Conservation (phyloP, 2,888 invertebrate genomes). For the Orchesella flavescens region DNA sequence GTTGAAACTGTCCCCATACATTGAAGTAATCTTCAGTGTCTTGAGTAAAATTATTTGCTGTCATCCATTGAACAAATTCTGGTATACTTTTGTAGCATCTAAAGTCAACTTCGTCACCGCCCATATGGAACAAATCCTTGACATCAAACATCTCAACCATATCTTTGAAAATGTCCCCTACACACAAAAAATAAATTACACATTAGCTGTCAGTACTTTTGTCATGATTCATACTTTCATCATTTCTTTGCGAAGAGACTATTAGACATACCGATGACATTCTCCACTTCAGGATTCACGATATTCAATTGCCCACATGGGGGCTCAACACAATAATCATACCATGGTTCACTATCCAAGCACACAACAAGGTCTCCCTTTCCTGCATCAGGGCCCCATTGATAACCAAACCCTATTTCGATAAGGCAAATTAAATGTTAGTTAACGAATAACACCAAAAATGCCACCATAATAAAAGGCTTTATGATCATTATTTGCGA, state of each 20-base stretch:
- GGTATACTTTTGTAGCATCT: slow-evolving; percentile 85
- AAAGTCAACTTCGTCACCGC: slow-evolving; percentile 86
- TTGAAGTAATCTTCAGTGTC: slow-evolving; percentile 75
- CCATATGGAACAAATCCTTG: slow-evolving; percentile 89
- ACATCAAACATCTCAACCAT: slow-evolving; percentile 81
- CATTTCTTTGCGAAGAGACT: not conserved
- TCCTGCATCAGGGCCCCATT: slow-evolving; percentile 82
- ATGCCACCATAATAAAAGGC: no score
- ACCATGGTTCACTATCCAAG: slow-evolving; percentile 85
- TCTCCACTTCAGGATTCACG: slow-evolving; percentile 81
- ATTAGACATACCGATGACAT: slow-evolving; percentile 74
- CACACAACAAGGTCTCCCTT: slow-evolving; percentile 86
- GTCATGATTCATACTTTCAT: slow-evolving; percentile 4
- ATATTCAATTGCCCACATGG: slow-evolving; percentile 90
- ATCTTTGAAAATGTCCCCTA: slow-evolving; percentile 81
- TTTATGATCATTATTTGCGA: no score
- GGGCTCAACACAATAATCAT: slow-evolving; percentile 83
- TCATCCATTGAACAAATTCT: slow-evolving; percentile 77
- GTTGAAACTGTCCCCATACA: slow-evolving; percentile 72
- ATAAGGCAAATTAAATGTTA: no score
- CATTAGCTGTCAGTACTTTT: not conserved
- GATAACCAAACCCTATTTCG: slow-evolving; percentile 73
- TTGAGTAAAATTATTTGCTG: slow-evolving; percentile 72
- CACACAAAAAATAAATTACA: not conserved
- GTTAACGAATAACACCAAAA: no score